Conservation (phyloP, 2,113 vertebrate species). For the Struthidea cinerea region DNA sequence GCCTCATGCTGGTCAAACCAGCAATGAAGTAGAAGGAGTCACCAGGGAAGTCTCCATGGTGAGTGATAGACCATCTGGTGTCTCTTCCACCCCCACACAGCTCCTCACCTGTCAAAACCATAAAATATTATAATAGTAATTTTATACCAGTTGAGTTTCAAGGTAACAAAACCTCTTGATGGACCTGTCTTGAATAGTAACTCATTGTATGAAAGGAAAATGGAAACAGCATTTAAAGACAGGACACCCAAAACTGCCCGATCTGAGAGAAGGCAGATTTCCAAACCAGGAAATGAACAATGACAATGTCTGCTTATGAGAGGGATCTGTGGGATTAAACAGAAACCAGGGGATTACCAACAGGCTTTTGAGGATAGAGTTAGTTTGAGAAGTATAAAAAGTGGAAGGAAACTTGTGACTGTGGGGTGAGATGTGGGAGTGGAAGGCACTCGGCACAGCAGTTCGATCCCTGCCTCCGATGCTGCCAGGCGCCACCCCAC, state of each 20-base stretch:
- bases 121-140: neutral
- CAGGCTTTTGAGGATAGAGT: neutral
- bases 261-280: neutral
- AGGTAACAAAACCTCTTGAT: neutral
- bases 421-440: neutral
- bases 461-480: neutral
- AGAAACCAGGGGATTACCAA: neutral
- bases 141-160: neutral
- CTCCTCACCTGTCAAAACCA: neutral
- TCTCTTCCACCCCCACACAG: neutral
- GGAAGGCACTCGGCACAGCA: neutral
- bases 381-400: neutral
- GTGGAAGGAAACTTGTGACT: neutral
- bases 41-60: slow-evolving; percentile 81
- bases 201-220: neutral
- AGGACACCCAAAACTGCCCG: neutral
- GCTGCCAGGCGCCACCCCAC: neutral
- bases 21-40: slow-evolving; percentile 86
- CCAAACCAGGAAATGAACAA: neutral
- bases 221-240: neutral
- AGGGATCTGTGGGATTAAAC: neutral
- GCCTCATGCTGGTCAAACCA: slow-evolving; percentile 78
- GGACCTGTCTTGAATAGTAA: neutral
- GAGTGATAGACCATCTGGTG: slow-evolving; percentile 72
- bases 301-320: neutral